Evolutionary conservation across 2,888 invertebrate genomes (phyloP).

Genomic region (Harpagoxenus sublaevis): DNA sequence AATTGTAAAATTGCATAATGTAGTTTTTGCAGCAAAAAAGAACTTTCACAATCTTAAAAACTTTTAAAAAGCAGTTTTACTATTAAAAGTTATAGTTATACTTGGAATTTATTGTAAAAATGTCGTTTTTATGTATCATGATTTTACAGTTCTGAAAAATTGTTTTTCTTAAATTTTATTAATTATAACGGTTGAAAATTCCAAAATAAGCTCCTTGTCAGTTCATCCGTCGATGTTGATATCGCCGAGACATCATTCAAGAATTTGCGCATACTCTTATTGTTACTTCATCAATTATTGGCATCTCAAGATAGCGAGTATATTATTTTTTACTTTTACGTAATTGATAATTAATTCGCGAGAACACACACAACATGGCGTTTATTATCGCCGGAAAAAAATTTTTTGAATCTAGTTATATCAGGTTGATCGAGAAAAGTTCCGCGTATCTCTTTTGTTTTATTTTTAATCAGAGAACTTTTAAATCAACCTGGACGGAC

Average conservation of each 20-base stretch:
- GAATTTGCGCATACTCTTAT: not conserved
- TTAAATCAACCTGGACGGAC: not conserved
- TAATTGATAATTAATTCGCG: conserved; percentile 28
- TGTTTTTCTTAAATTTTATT: not conserved
- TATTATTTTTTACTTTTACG: not conserved
- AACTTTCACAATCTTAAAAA: not conserved
- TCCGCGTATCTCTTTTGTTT: not conserved
- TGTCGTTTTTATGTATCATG: not conserved
- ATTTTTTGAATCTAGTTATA: not conserved
- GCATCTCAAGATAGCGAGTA: not conserved
- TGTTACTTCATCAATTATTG: not conserved
- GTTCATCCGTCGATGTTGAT: conserved; percentile 11
- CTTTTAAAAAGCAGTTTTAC: not conserved
- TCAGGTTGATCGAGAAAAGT: not conserved
- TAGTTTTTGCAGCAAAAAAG: not conserved
- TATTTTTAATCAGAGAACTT: not conserved
- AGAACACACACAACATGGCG: conserved; percentile 19
- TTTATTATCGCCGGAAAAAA: not conserved
- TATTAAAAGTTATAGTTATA: not conserved
- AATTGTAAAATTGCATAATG: not conserved
- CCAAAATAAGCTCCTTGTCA: conserved; percentile 8
- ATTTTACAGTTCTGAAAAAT: not conserved
- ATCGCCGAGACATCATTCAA: not conserved
- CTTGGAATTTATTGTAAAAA: conserved; percentile 5
- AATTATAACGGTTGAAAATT: not conserved